Conservation (phyloP, 2,113 vertebrate species). For the Tragelaphus buxtoni region DNA sequence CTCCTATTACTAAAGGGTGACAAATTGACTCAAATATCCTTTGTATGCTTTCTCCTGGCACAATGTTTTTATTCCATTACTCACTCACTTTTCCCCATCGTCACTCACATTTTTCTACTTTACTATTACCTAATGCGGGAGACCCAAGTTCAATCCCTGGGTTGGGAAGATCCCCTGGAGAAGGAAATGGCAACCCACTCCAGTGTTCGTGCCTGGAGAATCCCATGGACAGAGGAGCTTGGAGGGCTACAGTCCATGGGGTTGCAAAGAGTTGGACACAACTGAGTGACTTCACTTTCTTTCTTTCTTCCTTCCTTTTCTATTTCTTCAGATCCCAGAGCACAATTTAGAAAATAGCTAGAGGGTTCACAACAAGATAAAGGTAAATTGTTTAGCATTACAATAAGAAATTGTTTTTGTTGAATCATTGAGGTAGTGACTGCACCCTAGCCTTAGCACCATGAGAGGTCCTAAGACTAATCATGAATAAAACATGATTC, state of each 20-base stretch:
- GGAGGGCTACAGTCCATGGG: too few species aligned
- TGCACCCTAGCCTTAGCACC: neutral
- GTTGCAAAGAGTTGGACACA: too few species aligned
- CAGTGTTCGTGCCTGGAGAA: too few species aligned
- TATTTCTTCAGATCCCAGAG: neutral
- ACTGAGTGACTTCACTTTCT: too few species aligned
- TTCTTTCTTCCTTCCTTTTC: neutral
- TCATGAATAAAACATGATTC: slow-evolving; percentile 63
- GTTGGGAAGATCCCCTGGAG: too few species aligned
- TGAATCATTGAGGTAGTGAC: neutral
- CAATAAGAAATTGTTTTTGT: neutral
- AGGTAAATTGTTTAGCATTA: neutral
- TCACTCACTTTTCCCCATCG: neutral
- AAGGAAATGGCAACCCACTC: too few species aligned
- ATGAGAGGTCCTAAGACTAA: slow-evolving; percentile 35
- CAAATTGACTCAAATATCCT: neutral
- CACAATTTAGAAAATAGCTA: neutral
- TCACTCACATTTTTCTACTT: neutral
- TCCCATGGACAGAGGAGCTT: too few species aligned
- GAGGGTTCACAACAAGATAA: neutral
- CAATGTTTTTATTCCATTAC: neutral
- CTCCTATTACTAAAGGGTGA: neutral
- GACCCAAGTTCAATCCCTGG: too few species aligned
- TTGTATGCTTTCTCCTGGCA: neutral
- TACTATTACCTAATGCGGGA: neutral